A percentile compares a stretch with the other conserved stretches of the same genome.
Conservation (phyloP, 2,888 invertebrate genomes). For the Amblyteles armatorius region DNA sequence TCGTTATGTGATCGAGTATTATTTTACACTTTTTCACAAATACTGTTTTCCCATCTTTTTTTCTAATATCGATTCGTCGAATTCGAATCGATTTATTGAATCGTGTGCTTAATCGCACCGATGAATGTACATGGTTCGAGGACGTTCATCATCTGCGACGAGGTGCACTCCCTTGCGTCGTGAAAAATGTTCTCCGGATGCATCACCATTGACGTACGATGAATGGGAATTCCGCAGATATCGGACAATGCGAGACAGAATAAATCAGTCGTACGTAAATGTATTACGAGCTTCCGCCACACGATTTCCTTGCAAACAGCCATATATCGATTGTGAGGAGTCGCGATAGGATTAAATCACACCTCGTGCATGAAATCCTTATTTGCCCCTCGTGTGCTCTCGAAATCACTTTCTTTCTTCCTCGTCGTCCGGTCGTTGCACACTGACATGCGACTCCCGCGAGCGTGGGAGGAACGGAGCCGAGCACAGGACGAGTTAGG, state of each 20-base stretch:
- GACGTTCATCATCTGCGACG: no score
- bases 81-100: no score
- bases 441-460: background rate
- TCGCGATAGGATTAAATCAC: background rate
- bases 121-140: no score
- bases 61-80: no score
- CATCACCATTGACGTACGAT: background rate
- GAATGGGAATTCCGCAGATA: background rate
- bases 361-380: background rate
- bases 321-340: background rate
- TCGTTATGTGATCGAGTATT: no score
- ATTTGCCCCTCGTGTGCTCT: background rate
- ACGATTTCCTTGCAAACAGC: background rate
- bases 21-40: no score
- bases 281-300: background rate
- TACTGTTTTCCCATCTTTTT: no score
- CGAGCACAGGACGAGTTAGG: background rate
- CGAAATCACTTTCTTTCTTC: background rate
- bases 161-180: background rate
- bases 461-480: background rate
- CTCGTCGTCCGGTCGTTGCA: background rate
- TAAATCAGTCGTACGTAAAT: background rate
- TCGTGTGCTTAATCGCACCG: no score
- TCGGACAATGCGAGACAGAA: background rate
- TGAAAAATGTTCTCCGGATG: background rate